Base-by-base conservation (phyloP, 2,113 vertebrate species). In the Alethe diademata region DNA sequence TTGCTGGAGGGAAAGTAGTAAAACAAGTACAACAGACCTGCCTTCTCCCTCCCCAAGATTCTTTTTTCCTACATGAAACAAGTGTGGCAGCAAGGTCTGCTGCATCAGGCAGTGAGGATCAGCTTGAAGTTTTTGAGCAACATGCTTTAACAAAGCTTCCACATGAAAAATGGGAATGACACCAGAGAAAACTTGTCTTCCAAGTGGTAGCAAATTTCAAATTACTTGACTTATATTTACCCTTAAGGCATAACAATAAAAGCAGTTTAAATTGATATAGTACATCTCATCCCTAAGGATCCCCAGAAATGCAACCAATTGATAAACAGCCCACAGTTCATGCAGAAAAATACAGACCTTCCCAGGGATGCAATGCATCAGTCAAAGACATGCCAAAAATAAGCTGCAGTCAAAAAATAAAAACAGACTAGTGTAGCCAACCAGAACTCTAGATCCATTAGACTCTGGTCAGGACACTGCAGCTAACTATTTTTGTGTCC, bases 201-300 rank as follows among this genome's bases (percentile, higher is more conserved):
- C 60, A 86, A 90, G 36, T 26, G 36, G 60, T 38, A 94, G 56
- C n/a, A 0, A 0, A 88, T 94, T 94, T 95, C 88, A 93, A 92
- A 86, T 67, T 3, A 80, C 36, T 73, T 90, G 72, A 71, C 78
- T 72, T 71, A 35, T 67, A 70, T 74, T 95, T 88, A 90, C 31
- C 61, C 69, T 66, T 42, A 69, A 61, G 83, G 91, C 73, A 72
- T 40, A 91, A 92, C 76, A 91, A 94, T 28, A 94, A 90, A 85
- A 95, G 65, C 69, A 57, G n/a, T 71, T 94, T 72, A 92, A 88
- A 74, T 35, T 66, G 8, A 78, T 67, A 61, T 3, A 53, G 65
- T 60, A 40, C 23, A 86, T 78, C 61, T 94, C 93, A 95, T 69
- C 78, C 56, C 79, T 83, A 67, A 95, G 75, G 86, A 94, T 88